Percentiles rank a stretch among this genome's conserved stretches.
Conservation (phyloP, 2,797 vertebrate species). For the Manis pentadactyla region DNA sequence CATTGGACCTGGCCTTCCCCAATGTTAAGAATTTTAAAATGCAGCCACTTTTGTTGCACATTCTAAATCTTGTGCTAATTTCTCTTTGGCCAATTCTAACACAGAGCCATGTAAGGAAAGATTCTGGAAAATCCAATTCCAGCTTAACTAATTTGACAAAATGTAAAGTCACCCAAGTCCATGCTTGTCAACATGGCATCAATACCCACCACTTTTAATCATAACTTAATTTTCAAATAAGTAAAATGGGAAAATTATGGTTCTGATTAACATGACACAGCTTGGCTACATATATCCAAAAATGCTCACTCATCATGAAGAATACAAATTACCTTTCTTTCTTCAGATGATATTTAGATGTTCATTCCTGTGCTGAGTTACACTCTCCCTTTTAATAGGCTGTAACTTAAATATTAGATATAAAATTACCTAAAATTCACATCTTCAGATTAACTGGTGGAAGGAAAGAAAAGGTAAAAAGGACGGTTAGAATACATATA, state of each 20-base stretch:
- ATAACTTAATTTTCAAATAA: background rate
- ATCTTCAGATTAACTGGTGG: background rate
- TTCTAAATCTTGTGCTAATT: too few relatives aligned
- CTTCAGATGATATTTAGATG: background rate
- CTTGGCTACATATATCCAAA: background rate
- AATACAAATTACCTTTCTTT: background rate
- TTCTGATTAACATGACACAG: background rate
- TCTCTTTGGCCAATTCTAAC: background rate
- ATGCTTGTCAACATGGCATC: background rate
- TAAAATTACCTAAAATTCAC: background rate
- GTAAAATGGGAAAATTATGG: background rate
- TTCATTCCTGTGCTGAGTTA: background rate
- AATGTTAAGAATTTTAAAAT: background rate
- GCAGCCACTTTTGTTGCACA: accelerated
- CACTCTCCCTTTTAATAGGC: background rate
- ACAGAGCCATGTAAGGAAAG: background rate
- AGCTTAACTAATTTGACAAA: background rate
- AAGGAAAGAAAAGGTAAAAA: background rate
- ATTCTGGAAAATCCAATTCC: background rate
- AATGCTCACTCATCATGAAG: background rate
- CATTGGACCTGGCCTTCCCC: too few relatives aligned
- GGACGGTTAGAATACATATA: background rate
- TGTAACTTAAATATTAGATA: background rate
- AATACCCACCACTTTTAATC: background rate
- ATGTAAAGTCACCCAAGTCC: background rate